Conservation (phyloP, 92 coral and sea anemone genomes). For the Paramuricea clavata region DNA sequence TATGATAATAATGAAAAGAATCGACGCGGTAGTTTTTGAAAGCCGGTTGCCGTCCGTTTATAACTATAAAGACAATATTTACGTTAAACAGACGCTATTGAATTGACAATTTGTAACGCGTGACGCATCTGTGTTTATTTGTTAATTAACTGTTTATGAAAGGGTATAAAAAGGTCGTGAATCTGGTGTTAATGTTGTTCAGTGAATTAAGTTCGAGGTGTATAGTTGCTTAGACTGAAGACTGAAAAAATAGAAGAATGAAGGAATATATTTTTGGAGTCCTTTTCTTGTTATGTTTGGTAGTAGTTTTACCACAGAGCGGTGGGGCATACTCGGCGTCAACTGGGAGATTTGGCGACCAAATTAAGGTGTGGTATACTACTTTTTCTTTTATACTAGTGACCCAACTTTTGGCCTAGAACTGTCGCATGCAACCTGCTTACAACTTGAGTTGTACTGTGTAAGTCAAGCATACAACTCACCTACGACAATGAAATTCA, state of each 20-base stretch:
- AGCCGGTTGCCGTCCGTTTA: neutral
- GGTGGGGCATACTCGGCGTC: conserved; percentile 6
- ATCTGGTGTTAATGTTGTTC: neutral
- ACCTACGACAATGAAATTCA: too few relatives aligned
- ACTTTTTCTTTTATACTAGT: too few relatives aligned
- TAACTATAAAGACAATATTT: neutral
- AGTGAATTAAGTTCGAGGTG: neutral
- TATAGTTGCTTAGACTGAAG: neutral
- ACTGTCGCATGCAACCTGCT: too few relatives aligned
- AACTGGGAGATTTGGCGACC: conserved; percentile 37
- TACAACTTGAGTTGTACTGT: too few relatives aligned
- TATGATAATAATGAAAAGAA: neutral
- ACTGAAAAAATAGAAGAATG: neutral
- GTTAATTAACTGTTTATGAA: neutral
- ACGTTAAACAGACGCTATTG: too few relatives aligned
- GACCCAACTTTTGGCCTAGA: too few relatives aligned
- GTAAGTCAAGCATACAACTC: too few relatives aligned
- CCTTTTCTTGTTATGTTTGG: too few relatives aligned
- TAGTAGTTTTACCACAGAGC: neutral
- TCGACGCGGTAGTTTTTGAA: neutral
- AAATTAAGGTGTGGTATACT: conserved; percentile 3
- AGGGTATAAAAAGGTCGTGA: neutral
- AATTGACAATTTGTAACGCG: neutral
- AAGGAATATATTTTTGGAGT: neutral
- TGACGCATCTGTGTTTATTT: neutral